Conservation (phyloP, 2,797 vertebrate species). For the Danio jaintianensis region DNA sequence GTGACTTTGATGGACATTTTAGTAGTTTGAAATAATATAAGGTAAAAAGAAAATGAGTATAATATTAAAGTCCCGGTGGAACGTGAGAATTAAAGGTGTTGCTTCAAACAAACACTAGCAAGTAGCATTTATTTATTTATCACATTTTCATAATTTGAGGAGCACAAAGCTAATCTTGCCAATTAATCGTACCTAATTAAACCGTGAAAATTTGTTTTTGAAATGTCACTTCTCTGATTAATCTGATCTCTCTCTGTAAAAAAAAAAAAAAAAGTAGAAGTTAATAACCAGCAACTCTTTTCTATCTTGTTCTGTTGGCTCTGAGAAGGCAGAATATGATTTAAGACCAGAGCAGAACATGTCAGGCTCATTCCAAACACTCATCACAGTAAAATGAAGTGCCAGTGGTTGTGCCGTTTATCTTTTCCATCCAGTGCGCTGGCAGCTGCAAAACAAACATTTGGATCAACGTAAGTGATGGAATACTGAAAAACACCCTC, state of each 20-base stretch:
- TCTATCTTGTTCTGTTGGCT: not conserved
- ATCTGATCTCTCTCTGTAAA: not conserved
- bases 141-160: conserved; percentile 8
- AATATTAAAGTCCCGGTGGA: not conserved
- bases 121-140: conserved; percentile 3
- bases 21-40: too few relatives aligned
- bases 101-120: conserved; percentile 13
- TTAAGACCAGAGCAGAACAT: conserved; percentile 14
- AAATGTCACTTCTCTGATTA: conserved; percentile 27
- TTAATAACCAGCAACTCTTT: not conserved
- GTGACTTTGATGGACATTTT: too few relatives aligned
- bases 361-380: conserved; percentile 1
- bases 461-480: conserved; percentile 16
- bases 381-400: conserved; percentile 26
- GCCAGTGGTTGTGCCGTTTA: conserved; percentile 18
- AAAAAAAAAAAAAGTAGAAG: not conserved
- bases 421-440: conserved; percentile 25
- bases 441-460: conserved; percentile 37
- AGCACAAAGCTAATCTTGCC: conserved; percentile 9
- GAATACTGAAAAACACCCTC: not conserved
- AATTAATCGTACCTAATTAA: conserved; percentile 41
- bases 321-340: conserved; percentile 14
- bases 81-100: not conserved
- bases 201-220: not conserved
- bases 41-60: too few relatives aligned